Evolutionary conservation across 1,140 invertebrate genomes (phyloP), one percentile per base, ranked within the genome.

Genomic region (Ceratosolen solmsi): DNA sequence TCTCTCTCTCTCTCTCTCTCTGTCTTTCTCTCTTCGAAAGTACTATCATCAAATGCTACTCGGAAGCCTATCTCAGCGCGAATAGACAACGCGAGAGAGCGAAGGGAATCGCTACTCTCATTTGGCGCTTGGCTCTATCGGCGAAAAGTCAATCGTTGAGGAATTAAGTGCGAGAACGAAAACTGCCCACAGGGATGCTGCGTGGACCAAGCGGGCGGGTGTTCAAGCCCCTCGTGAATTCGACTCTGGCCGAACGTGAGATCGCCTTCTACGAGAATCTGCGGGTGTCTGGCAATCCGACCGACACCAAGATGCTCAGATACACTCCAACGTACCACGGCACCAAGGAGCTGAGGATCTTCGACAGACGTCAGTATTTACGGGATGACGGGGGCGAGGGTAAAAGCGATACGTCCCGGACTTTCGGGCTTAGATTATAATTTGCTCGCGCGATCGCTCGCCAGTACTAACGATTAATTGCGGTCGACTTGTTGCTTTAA

Each of bases 191-290:
- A 96, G 95, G 95, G 65, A 93, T 96, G 88, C 89, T 96, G 30
- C 94, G 94, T 89, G 92, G 93, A 84, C 90, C 92, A 84, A 92
- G 93, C 84, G 93, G 94, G 0, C 93, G 92, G 38, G 91, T 96
- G 38, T 91, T 96, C 41, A 97, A 97, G 88, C 95, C 96, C 0
- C 91, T 96, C 15, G 91, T 93, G 17, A 96, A 96, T 88, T 91
- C 91, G 27, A 89, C 93, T 63, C 92, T 94, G 76, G 95, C 95
- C n/a, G 92, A 93, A 70, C 92, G 94, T 73, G 96, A 96, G 90
- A 93, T 95, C 1, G 90, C 92, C 22, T 96, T 97, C 91, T 97
- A 97, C 89, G 92, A 94, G 84, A 89, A 92, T 63, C 85, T 96
- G 65, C 84, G 92, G 82, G 84, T 85, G 8, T 90, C 92, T 17